Percentiles rank a stretch among this genome's conserved stretches.
phyloP scores from a whole-genome alignment of 2,113 vertebrate species.

The Machaerirhynchus nigripectus region DNA sequence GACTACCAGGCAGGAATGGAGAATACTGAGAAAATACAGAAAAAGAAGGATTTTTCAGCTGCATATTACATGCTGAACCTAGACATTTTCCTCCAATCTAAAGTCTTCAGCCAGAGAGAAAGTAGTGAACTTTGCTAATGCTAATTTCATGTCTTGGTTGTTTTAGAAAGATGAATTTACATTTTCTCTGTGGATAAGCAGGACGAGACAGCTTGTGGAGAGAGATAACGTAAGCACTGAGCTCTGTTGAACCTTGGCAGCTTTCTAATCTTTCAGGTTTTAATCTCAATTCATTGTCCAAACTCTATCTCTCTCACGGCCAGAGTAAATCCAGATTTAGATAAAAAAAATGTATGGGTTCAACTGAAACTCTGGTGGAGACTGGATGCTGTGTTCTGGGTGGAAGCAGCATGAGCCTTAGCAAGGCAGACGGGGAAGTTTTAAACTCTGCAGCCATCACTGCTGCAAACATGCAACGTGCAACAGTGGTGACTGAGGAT shows the following conservation, averaged over 20 bases:
- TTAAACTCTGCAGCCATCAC: neutral
- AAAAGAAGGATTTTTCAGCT: neutral
- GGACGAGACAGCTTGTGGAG: neutral
- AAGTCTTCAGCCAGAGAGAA: neutral
- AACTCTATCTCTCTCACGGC: neutral
- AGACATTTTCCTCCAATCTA: neutral
- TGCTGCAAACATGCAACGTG: fast-evolving
- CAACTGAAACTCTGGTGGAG: neutral
- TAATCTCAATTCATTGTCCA: conserved; percentile 15
- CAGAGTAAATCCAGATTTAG: conserved; percentile 12
- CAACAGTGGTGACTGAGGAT: neutral
- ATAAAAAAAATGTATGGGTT: neutral
- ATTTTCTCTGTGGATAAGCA: conserved; percentile 12
- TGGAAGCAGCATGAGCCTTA: neutral
- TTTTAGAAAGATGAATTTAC: conserved; percentile 16
- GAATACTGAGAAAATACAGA: neutral
- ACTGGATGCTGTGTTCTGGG: neutral
- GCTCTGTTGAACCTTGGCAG: neutral
- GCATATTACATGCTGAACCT: neutral
- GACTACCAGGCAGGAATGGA: neutral
- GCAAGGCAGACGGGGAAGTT: neutral
- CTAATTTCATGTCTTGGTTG: neutral
- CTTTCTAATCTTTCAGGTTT: neutral
- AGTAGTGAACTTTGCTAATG: neutral
- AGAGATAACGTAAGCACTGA: neutral